Base-by-base conservation (phyloP, 35 echinoderm and acorn worm genomes). In the Diadema setosum region DNA sequence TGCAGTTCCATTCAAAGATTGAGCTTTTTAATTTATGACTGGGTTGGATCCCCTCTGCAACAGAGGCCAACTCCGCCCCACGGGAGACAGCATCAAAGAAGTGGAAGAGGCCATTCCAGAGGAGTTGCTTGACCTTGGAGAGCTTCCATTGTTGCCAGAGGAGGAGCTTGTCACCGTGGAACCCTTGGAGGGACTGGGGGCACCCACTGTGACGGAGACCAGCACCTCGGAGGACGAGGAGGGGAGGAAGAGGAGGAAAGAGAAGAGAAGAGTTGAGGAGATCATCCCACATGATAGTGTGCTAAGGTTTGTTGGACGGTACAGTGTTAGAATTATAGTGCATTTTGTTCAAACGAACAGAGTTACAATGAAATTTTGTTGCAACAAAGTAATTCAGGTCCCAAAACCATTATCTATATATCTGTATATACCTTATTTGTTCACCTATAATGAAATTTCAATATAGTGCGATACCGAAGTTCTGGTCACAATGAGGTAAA, bases 111-210 rank as follows among this genome's bases (percentile, higher is more conserved):
- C 73, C 73, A 78, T 78, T 41, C 35, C 73, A 43, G 73, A 78
- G 73, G 73, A 78, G 18, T 41, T 78, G 20, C 29, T 78, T 33
- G 73, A 78, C 39, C 24, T 78, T 36, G 17, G 40, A 41, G 73
- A 78, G 73, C 73, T 78, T 44, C 73, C 73, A 78, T 78, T 78
- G 40, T 44, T 78, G 44, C 73, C 73, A n/a, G 73, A 78, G 73
- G 73, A 78, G 73, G 73, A 78, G 16, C n/a, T 52, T 9, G 44
- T 78, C 2, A 21, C 24, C 26, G 44, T 78, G 35, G 73, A 78
- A 5, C 73, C 29, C 21, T n/a, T 78, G 8, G 73, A 78, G 73
- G 73, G 34, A 78, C 73, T 0, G 15, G 73, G 27, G 12, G 67
- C 6, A 5, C 67, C 5, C 7, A 34, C 67, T 6, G 73, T 2